Percentiles rank a stretch among this genome's conserved stretches.
phyloP scores from a whole-genome alignment of 2,797 vertebrate genomes.

The Apogon hyalosoma region DNA sequence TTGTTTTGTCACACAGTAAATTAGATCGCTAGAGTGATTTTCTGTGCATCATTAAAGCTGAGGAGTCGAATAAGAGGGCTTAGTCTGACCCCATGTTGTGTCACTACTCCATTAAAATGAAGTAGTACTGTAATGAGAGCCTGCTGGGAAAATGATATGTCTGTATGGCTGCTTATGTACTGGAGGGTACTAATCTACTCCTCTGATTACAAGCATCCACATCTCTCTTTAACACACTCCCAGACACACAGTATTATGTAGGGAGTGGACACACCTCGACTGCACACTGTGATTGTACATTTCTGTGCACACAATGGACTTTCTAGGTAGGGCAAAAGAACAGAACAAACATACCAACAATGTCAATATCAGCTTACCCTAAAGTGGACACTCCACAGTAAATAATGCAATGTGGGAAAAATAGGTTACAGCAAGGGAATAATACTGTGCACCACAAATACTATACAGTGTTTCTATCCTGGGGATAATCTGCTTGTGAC shows the following conservation, averaged over 20 bases:
- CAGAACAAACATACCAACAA: conserved; percentile 60
- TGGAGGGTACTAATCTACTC: conserved; percentile 83
- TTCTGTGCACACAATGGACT: conserved; percentile 73
- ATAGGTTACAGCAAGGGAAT: conserved; percentile 35
- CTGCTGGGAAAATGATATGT: conserved; percentile 84
- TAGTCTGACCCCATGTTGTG: conserved; percentile 71
- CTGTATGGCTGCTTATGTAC: conserved; percentile 75
- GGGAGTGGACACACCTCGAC: conserved; percentile 74
- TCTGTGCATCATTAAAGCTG: conserved; percentile 69
- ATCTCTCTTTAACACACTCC: conserved; percentile 63
- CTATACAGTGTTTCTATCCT: conserved; percentile 25
- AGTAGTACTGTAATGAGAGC: conserved; percentile 81
- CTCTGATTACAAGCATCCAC: conserved; percentile 81
- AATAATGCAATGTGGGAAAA: conserved; percentile 18
- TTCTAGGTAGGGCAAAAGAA: conserved; percentile 62
- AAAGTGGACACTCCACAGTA: conserved; percentile 40
- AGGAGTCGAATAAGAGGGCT: conserved; percentile 70
- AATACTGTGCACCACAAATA: conserved; percentile 55
- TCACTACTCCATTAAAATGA: conserved; percentile 71
- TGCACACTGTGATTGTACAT: conserved; percentile 70
- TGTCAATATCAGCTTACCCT: conserved; percentile 51
- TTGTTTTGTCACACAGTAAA: conserved; percentile 59
- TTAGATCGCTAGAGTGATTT: conserved; percentile 60
- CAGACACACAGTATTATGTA: conserved; percentile 59
- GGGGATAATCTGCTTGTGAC: conserved; percentile 32